A percentile compares a stretch with the other conserved stretches of the same genome.
phyloP scores from a whole-genome alignment of 2,113 vertebrate species.

The Boulengeromyrus knoepffleri region DNA sequence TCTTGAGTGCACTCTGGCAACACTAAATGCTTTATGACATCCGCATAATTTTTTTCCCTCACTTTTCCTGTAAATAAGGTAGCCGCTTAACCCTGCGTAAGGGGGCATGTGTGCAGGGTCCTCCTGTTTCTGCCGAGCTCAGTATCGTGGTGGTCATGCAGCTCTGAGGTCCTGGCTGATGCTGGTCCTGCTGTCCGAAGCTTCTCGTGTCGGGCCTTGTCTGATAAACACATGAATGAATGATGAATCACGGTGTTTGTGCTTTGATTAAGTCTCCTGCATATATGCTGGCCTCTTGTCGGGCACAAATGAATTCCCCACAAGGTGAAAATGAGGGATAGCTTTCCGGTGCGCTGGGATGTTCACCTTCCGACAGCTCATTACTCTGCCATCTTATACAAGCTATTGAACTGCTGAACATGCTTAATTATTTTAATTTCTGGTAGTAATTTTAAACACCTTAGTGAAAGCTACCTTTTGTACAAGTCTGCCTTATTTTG shows the following conservation, averaged over 20 bases:
- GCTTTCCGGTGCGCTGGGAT: neutral
- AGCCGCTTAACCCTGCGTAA: neutral
- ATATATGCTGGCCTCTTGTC: constrained; percentile 16
- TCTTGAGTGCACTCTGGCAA: neutral
- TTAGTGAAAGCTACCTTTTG: neutral
- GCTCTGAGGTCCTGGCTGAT: neutral
- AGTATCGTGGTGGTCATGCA: neutral
- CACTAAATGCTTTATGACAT: constrained; percentile 6
- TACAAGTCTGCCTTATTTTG: neutral
- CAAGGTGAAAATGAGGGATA: constrained; percentile 27
- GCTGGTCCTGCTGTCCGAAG: neutral
- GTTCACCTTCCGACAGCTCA: constrained; percentile 20
- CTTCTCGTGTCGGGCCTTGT: neutral
- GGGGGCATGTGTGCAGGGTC: too few relatives aligned
- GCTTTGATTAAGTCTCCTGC: constrained; percentile 40
- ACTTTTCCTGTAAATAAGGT: neutral
- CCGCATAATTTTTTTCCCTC: constrained; percentile 35
- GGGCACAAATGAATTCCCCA: constrained; percentile 33
- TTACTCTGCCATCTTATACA: constrained; percentile 26
- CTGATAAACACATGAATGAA: constrained; percentile 26
- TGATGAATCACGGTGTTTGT: constrained; percentile 6
- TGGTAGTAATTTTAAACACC: constrained; percentile 10
- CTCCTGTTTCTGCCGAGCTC: neutral
- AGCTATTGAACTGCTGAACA: constrained; percentile 19
- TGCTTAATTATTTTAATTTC: constrained; percentile 23